A percentile compares a stretch with the other conserved stretches of the same genome.
These are phyloP conservation scores for Phenganax stokvisi DNA, from an alignment of 92 coral and sea anemone species.

Conservation along the genomic window DNA sequence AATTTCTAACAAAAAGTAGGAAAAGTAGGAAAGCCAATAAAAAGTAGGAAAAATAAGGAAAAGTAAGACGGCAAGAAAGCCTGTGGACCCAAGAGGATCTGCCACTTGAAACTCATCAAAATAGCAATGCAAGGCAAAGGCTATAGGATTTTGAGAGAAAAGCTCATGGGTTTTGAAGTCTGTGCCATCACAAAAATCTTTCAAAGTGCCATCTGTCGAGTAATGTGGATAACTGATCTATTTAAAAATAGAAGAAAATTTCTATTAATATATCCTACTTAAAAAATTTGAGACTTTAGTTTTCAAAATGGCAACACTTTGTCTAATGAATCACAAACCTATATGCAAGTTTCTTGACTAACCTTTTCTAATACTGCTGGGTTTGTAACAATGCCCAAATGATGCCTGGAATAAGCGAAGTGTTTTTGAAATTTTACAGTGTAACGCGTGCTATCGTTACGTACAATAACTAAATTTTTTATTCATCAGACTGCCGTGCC, in stretches of 20 bases:
- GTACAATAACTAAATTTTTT: no score
- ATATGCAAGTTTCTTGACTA: neutral
- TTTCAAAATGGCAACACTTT: neutral
- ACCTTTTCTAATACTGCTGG: neutral
- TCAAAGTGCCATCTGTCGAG: neutral
- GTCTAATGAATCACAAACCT: neutral
- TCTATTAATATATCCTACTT: neutral
- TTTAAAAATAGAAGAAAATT: neutral
- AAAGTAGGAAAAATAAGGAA: no score
- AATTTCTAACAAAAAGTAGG: no score
- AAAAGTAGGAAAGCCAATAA: no score
- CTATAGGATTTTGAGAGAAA: neutral
- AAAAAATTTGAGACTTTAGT: neutral
- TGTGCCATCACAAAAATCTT: neutral
- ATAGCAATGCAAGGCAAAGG: neutral
- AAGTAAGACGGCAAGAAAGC: no score
- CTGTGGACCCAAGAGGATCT: no score
- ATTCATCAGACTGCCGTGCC: no score
- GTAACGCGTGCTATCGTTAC: no score
- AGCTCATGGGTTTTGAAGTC: neutral
- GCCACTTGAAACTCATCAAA: constrained; percentile 1
- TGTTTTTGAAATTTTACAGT: no score
- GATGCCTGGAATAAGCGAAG: no score
- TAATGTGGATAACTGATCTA: neutral
- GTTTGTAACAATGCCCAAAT: neutral